phyloP scores from a whole-genome alignment of 1,140 invertebrate genomes.

The Megalopta genalis region DNA sequence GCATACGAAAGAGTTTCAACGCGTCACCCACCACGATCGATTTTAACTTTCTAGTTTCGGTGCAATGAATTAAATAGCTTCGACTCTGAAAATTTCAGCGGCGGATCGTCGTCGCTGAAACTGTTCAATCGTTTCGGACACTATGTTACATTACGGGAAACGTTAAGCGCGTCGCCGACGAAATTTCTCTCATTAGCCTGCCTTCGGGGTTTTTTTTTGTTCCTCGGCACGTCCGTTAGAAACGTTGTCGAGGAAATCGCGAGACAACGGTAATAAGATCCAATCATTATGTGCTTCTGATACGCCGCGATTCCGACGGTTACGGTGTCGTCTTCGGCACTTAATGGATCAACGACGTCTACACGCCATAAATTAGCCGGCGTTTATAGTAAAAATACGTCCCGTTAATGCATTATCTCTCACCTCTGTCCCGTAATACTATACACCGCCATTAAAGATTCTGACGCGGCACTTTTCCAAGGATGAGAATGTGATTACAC shows the following conservation, averaged over 20 bases:
- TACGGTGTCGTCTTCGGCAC: not conserved
- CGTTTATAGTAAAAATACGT: not conserved
- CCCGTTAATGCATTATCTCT: not conserved
- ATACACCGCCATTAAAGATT: not conserved
- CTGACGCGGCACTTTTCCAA: not conserved
- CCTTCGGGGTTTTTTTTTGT: too few species aligned
- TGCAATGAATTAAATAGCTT: too few species aligned
- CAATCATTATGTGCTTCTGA: not conserved
- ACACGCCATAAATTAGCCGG: not conserved
- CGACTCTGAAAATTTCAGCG: too few species aligned
- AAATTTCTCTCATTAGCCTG: too few species aligned
- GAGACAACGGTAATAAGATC: conserved; percentile 3
- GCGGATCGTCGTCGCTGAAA: too few species aligned
- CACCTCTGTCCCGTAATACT: not conserved
- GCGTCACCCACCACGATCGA: too few species aligned
- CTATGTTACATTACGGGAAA: too few species aligned
- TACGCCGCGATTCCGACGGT: not conserved
- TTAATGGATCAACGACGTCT: conserved; percentile 8
- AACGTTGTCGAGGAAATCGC: not conserved
- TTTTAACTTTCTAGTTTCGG: too few species aligned
- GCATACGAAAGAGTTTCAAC: too few species aligned
- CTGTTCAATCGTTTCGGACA: too few species aligned
- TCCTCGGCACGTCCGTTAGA: not conserved
- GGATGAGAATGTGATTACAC: not conserved
- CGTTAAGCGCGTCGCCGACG: too few species aligned